Evolutionary conservation across 2,888 invertebrate genomes (phyloP).

Genomic region (Mactromeris polynyma): DNA sequence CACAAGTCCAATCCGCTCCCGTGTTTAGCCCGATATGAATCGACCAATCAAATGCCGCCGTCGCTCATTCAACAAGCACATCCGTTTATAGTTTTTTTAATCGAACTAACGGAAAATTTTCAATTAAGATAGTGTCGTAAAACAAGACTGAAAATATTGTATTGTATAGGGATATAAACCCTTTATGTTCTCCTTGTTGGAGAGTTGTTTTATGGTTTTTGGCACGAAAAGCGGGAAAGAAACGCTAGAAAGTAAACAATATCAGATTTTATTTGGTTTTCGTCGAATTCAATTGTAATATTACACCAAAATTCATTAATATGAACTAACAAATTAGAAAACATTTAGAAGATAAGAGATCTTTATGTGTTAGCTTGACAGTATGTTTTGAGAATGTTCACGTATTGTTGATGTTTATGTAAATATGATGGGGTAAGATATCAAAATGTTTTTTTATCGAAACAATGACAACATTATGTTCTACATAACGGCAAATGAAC

Average conservation of each 20-base stretch:
- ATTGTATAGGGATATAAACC: not conserved
- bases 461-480: not conserved
- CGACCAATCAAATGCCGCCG: constrained; percentile 41
- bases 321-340: not conserved
- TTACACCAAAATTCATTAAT: not conserved
- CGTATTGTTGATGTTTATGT: too few relatives aligned
- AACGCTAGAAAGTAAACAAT: not conserved
- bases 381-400: not conserved
- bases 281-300: not conserved
- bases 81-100: constrained; percentile 35
- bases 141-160: not conserved
- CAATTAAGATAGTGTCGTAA: constrained; percentile 46
- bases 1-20: constrained; percentile 9
- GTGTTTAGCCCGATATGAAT: constrained; percentile 30
- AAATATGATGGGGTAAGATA: not conserved
- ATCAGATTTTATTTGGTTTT: not conserved
- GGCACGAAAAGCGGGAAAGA: not conserved
- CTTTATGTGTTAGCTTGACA: not conserved
- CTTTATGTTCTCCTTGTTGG: not conserved
- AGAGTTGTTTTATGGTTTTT: constrained; percentile 11
- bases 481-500: not conserved
- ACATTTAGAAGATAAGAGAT: not conserved
- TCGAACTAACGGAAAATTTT: constrained; percentile 47
- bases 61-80: constrained; percentile 37
- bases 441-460: not conserved